Conservation (phyloP, 1,140 invertebrate species). For the Samia ricini region DNA sequence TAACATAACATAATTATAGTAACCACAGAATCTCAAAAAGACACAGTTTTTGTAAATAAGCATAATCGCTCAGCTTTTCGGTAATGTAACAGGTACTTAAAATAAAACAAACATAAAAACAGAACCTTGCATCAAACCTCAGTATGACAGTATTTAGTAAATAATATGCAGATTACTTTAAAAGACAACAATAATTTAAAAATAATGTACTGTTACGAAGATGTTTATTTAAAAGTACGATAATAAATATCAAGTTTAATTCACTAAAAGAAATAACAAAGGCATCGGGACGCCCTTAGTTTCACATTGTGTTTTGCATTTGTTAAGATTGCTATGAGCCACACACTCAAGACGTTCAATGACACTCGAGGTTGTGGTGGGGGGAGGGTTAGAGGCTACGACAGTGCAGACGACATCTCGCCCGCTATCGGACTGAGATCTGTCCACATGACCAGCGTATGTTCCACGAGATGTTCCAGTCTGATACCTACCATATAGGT, state of each 20-base stretch:
- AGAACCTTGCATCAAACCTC: too few species aligned
- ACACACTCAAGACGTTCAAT: constrained; percentile 49
- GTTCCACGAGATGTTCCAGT: constrained; percentile 15
- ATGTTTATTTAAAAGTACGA: not conserved
- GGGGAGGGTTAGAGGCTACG: constrained; percentile 44
- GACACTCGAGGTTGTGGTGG: constrained; percentile 32
- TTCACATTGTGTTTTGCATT: constrained; percentile 35
- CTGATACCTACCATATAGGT: constrained; percentile 12
- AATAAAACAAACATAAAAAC: not conserved
- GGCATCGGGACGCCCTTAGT: constrained; percentile 27
- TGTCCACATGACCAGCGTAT: constrained; percentile 42
- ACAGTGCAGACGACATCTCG: constrained; percentile 60
- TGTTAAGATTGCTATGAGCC: constrained; percentile 34
- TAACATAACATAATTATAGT: too few species aligned
- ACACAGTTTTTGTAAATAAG: too few species aligned
- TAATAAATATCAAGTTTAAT: constrained; percentile 14
- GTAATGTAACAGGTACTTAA: too few species aligned
- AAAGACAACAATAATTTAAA: not conserved
- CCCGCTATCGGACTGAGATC: constrained; percentile 52
- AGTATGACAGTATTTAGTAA: not conserved
- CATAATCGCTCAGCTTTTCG: too few species aligned
- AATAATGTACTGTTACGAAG: too few species aligned
- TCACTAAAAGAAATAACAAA: constrained; percentile 20
- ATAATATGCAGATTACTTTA: not conserved
- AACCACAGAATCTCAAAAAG: too few species aligned